Conservation (phyloP, 1,140 invertebrate genomes). For the Brachionus sp. region DNA sequence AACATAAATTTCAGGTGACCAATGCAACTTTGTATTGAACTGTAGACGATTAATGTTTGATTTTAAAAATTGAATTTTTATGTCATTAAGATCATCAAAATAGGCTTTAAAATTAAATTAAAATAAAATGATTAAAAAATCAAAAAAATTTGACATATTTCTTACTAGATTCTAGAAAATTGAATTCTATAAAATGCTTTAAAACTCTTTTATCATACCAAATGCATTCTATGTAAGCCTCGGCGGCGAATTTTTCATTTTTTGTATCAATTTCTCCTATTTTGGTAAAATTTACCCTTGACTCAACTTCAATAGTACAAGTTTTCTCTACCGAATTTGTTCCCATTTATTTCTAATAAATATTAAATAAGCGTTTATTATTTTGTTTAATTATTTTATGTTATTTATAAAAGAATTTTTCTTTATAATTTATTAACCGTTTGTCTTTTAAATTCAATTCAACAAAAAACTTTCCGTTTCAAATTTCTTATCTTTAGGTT, state of each 20-base stretch:
- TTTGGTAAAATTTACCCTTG: constrained; percentile 46
- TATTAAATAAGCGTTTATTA: not conserved
- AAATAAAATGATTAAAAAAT: not conserved
- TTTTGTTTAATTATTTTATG: too few species aligned
- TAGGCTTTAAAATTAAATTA: not conserved
- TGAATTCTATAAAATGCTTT: constrained; percentile 3
- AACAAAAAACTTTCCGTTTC: not conserved
- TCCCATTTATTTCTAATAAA: not conserved
- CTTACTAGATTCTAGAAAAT: not conserved
- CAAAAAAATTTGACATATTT: not conserved
- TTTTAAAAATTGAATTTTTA: constrained; percentile 18
- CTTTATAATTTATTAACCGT: too few species aligned
- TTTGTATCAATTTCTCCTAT: constrained; percentile 49
- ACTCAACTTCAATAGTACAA: not conserved
- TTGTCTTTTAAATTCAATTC: too few species aligned
- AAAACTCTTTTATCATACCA: constrained; percentile 44
- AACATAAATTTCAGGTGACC: constrained; percentile 29
- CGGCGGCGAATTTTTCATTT: constrained; percentile 47
- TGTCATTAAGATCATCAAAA: constrained; percentile 33
- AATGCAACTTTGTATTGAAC: not conserved
- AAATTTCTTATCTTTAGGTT: not conserved
- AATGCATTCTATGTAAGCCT: constrained; percentile 46
- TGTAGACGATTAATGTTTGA: not conserved
- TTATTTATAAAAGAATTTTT: too few species aligned
- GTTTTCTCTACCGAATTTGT: not conserved